A percentile compares a stretch with the other conserved stretches of the same genome.
phyloP scores from a whole-genome alignment of 2,888 invertebrate species.

The Thymelicus sylvestris region DNA sequence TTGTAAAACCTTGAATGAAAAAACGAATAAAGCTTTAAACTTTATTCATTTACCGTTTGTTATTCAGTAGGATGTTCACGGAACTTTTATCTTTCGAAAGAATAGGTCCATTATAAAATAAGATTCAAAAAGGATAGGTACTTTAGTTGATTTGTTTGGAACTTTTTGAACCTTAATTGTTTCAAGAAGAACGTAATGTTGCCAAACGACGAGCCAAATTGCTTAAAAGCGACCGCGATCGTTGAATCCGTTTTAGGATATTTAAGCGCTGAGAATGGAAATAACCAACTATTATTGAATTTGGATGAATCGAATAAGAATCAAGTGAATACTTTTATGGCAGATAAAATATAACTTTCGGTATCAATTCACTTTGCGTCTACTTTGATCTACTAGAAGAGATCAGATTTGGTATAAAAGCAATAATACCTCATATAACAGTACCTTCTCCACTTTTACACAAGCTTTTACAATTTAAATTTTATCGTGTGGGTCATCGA shows the following conservation, averaged over 20 bases:
- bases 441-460: too few relatives aligned
- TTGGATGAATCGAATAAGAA: not conserved
- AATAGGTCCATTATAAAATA: conserved; percentile 11
- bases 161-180: conserved; percentile 15
- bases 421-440: too few relatives aligned
- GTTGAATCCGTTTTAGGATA: not conserved
- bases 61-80: conserved; percentile 2
- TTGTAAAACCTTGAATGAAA: not conserved
- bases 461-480: too few relatives aligned
- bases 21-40: not conserved
- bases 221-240: not conserved
- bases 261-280: too few relatives aligned
- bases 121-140: not conserved
- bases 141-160: conserved; percentile 16
- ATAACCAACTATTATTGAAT: not conserved
- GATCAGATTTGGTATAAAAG: too few relatives aligned
- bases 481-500: too few relatives aligned
- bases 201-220: conserved; percentile 11
- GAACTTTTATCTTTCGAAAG: not conserved
- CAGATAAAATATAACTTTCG: too few relatives aligned
- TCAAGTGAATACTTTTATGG: too few relatives aligned
- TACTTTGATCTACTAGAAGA: too few relatives aligned
- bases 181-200: not conserved
- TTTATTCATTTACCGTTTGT: conserved; percentile 1
- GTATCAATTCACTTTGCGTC: too few relatives aligned